A percentile compares a stretch with the other conserved stretches of the same genome.
These are phyloP conservation scores for Cisticola juncidis DNA, from an alignment of 2,113 vertebrate species.

Conservation along the genomic window DNA sequence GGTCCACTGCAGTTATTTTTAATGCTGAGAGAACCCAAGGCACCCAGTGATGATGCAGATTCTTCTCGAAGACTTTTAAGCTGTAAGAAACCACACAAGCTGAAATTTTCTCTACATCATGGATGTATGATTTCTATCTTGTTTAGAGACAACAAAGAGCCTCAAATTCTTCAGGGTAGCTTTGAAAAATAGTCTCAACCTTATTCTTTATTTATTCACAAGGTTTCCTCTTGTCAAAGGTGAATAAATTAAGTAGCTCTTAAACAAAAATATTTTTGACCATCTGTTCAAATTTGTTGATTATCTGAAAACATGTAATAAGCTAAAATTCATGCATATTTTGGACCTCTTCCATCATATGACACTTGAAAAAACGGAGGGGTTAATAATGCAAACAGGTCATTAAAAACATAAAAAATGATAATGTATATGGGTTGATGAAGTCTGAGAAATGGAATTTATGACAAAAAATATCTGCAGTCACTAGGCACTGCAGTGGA, in stretches of 20 bases:
- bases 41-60: background rate
- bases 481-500: background rate
- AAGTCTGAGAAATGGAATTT: background rate
- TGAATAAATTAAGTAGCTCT: background rate
- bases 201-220: background rate
- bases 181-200: background rate
- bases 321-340: background rate
- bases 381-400: background rate
- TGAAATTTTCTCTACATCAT: background rate
- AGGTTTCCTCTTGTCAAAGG: background rate
- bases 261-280: background rate
- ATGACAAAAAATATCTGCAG: background rate
- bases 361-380: background rate
- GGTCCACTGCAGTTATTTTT: background rate
- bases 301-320: background rate
- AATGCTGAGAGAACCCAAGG: background rate
- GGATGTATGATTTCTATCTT: background rate
- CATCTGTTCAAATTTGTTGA: background rate
- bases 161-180: background rate
- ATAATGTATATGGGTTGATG: background rate
- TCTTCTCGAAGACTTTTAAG: background rate
- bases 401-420: background rate
- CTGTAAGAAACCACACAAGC: background rate
- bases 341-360: background rate
- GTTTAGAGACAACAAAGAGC: background rate